Evolutionary conservation across 2,888 invertebrate species (phyloP).

Genomic region (Heliconius ismenius): DNA sequence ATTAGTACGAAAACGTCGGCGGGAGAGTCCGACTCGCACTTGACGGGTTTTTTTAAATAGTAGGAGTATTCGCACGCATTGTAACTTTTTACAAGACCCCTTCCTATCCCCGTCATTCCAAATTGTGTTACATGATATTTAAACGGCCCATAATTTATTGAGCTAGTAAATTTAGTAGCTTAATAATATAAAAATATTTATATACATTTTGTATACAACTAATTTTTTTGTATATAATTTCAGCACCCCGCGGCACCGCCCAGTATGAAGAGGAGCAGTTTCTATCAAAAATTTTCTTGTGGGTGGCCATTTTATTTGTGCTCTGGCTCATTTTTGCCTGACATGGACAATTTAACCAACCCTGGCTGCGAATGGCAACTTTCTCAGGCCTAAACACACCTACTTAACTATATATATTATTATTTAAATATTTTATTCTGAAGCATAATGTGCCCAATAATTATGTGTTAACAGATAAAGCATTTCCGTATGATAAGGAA

Average conservation of each 20-base stretch:
- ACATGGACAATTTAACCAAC: constrained; percentile 48
- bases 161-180: too few relatives aligned
- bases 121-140: too few relatives aligned
- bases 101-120: too few relatives aligned
- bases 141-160: too few relatives aligned
- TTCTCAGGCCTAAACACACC: background rate
- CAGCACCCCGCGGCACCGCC: constrained; percentile 90
- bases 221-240: background rate
- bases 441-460: background rate
- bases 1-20: too few relatives aligned
- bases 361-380: background rate
- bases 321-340: constrained; percentile 95
- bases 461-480: background rate
- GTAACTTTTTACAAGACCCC: too few relatives aligned
- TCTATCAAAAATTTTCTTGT: constrained; percentile 95
- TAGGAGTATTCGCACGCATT: too few relatives aligned
- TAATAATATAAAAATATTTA: background rate
- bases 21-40: too few relatives aligned
- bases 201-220: background rate
- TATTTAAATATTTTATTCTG: background rate
- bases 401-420: background rate
- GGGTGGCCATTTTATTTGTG: constrained; percentile 95
- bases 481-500: background rate
- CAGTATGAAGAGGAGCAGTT: constrained; percentile 96
- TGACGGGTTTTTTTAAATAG: too few relatives aligned